These are phyloP conservation scores for Falcunculus frontatus DNA, from an alignment of 2,113 vertebrate genomes.

Conservation along the genomic window DNA sequence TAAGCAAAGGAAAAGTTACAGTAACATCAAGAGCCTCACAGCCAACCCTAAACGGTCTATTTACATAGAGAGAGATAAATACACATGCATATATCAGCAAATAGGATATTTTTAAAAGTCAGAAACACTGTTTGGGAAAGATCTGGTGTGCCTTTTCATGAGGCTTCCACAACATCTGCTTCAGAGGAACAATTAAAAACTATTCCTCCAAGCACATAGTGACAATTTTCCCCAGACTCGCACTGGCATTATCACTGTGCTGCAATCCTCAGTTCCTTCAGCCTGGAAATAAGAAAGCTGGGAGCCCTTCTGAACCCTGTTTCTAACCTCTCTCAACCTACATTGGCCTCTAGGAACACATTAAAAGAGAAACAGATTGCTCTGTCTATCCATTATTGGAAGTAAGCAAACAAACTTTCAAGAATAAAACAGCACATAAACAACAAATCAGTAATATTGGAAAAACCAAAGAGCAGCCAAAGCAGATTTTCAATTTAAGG, in stretches of 20 bases:
- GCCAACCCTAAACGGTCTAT: not conserved
- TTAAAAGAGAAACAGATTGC: not conserved
- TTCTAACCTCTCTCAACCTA: not conserved
- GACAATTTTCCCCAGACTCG: not conserved
- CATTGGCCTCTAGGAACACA: not conserved
- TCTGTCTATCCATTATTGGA: not conserved
- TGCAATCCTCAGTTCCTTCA: not conserved
- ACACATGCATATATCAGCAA: not conserved
- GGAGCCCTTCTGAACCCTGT: not conserved
- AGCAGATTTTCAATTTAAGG: slow-evolving; percentile 6
- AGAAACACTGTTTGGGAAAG: not conserved
- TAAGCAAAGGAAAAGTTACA: not conserved
- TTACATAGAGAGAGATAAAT: not conserved
- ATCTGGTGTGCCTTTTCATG: not conserved
- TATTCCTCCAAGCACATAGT: not conserved
- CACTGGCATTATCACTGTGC: not conserved
- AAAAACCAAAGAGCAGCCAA: slow-evolving; percentile 21
- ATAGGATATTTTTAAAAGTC: not conserved
- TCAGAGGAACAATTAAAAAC: not conserved
- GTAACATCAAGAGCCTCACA: not conserved
- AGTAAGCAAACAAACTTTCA: slow-evolving; percentile 12
- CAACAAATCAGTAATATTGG: not conserved
- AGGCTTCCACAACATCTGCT: not conserved
- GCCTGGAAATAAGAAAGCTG: not conserved
- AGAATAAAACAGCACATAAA: not conserved